Percentiles rank a stretch among this genome's conserved stretches.
Evolutionary conservation across 2,113 vertebrate species (phyloP).

Genomic region (Tretioscincus oriximinensis): DNA sequence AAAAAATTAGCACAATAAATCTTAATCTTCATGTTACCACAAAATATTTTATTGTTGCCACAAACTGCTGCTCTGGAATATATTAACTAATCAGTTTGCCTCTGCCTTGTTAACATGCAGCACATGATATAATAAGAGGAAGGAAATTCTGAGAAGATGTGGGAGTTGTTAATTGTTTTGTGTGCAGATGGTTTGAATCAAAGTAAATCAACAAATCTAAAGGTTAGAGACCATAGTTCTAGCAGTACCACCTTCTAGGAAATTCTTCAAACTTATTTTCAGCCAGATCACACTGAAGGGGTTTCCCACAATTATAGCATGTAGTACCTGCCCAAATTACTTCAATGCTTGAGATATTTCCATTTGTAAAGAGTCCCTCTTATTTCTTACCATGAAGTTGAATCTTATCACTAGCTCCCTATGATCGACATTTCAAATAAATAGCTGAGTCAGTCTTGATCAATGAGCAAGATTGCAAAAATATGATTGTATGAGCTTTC

Average conservation of each 20-base stretch:
- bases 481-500: no score
- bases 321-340: background rate
- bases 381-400: background rate
- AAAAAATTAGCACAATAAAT: background rate
- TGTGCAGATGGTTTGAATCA: constrained; percentile 72
- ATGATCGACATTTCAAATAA: no score
- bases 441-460: no score
- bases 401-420: background rate
- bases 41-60: background rate
- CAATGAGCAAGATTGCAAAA: no score
- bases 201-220: constrained; percentile 48
- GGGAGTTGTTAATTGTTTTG: constrained; percentile 71
- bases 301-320: constrained; percentile 1
- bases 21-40: background rate
- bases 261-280: constrained; percentile 25
- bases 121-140: constrained; percentile 75
- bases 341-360: background rate
- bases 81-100: constrained; percentile 58
- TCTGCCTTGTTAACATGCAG: constrained; percentile 49
- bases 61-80: constrained; percentile 14
- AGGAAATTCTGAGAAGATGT: constrained; percentile 76
- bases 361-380: background rate
- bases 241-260: constrained; percentile 50
- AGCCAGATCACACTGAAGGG: background rate
- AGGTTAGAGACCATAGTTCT: constrained; percentile 58